A percentile compares a stretch with the other conserved stretches of the same genome.
These are phyloP conservation scores for Zaprionus capensis DNA, from an alignment of 1,140 invertebrate species.

Conservation along the genomic window DNA sequence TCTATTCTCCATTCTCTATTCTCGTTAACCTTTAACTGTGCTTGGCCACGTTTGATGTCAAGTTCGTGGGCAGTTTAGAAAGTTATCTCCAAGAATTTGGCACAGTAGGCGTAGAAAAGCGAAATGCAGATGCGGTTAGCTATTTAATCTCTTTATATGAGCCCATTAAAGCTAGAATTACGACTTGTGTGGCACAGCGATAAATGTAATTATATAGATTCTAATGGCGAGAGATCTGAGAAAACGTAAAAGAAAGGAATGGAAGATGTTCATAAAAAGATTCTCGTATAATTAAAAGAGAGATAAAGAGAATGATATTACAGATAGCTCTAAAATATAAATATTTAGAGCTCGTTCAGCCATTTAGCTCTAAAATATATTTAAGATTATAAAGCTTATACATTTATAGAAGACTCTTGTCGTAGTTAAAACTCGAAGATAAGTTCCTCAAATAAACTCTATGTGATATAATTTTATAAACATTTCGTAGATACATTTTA, in stretches of 20 bases:
- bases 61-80: conserved; percentile 44
- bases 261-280: not conserved
- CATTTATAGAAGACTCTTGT: too few species aligned
- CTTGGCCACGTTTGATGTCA: conserved; percentile 15
- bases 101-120: conserved; percentile 33
- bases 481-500: not conserved
- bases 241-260: not conserved
- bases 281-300: not conserved
- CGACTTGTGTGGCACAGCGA: not conserved
- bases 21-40: conserved; percentile 16
- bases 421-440: too few species aligned
- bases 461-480: too few species aligned
- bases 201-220: not conserved
- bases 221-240: not conserved
- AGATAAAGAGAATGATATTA: not conserved
- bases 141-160: conserved; percentile 23
- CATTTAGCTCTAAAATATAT: not conserved
- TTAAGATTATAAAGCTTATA: not conserved
- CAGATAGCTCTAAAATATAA: not conserved
- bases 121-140: conserved; percentile 11
- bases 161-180: not conserved
- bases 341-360: too few species aligned
- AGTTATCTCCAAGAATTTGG: conserved; percentile 30
- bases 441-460: too few species aligned
- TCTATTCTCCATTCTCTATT: not conserved